A percentile compares a stretch with the other conserved stretches of the same genome.
phyloP scores from a whole-genome alignment of 2,888 invertebrate species.

The Epinotia ramella region DNA sequence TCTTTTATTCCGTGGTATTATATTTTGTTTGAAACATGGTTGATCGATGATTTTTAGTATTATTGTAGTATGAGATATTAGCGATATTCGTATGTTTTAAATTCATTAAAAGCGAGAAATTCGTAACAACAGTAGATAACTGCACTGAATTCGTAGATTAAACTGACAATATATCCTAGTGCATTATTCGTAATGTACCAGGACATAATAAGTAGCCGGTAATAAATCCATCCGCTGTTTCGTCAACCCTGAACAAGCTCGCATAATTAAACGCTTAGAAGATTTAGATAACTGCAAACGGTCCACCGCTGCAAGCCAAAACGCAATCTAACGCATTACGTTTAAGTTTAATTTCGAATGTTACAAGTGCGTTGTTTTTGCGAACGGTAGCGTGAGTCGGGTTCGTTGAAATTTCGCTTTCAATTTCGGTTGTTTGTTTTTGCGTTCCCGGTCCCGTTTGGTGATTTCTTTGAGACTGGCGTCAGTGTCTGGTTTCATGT shows the following conservation, averaged over 20 bases:
- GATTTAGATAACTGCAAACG: conserved; percentile 65
- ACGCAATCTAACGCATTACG: conserved; percentile 52
- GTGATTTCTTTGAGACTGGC: conserved; percentile 57
- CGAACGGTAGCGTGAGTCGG: conserved; percentile 64
- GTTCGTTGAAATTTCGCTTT: conserved; percentile 70
- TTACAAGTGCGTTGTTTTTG: conserved; percentile 56
- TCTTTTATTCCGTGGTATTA: neutral
- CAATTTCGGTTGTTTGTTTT: conserved; percentile 62
- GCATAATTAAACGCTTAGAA: conserved; percentile 78
- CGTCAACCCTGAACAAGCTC: conserved; percentile 54
- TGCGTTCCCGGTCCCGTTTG: conserved; percentile 56
- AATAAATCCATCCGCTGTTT: neutral
- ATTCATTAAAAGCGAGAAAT: too few relatives aligned
- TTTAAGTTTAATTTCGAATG: conserved; percentile 61
- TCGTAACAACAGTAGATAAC: too few relatives aligned
- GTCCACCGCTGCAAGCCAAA: conserved; percentile 52
- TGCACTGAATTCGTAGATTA: neutral
- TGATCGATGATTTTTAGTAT: too few relatives aligned
- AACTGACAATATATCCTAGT: neutral
- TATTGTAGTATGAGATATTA: too few relatives aligned
- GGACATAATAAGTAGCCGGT: neutral
- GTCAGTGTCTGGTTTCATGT: conserved; percentile 41
- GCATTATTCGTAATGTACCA: neutral
- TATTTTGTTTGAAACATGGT: too few relatives aligned
- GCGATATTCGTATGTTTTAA: too few relatives aligned